These are phyloP conservation scores for Sinotaia quadrata DNA, from an alignment of 2,888 invertebrate species.

Conservation along the genomic window DNA sequence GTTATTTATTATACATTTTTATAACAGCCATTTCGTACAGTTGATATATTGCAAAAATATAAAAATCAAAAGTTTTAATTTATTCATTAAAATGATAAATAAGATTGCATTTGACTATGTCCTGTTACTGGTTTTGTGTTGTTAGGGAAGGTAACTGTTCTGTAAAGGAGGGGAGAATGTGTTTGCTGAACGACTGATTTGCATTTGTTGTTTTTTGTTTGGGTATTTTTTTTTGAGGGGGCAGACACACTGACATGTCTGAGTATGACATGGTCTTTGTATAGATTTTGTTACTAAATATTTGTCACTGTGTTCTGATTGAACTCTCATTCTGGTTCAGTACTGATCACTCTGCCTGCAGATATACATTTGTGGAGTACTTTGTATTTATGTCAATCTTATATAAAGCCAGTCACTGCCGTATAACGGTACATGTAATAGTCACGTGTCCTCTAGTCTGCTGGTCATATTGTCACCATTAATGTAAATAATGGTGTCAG, in stretches of 20 bases:
- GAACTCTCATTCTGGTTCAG: not conserved
- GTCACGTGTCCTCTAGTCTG: conserved; percentile 22
- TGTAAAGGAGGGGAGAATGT: too few relatives aligned
- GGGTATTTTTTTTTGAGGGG: too few relatives aligned
- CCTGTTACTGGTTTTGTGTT: not conserved
- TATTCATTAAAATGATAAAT: conserved; percentile 33
- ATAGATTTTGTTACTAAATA: not conserved
- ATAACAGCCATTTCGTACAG: conserved; percentile 28
- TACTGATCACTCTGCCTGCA: conserved; percentile 7
- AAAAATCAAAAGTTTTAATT: conserved; percentile 34
- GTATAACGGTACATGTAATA: too few relatives aligned
- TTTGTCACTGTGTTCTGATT: conserved; percentile 2
- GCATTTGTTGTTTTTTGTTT: too few relatives aligned
- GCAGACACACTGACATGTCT: too few relatives aligned
- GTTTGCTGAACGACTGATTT: too few relatives aligned
- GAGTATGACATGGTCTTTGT: too few relatives aligned
- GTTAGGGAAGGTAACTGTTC: too few relatives aligned
- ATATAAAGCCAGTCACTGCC: conserved; percentile 16
- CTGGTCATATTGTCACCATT: too few relatives aligned
- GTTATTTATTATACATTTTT: conserved; percentile 32
- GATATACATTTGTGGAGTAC: not conserved
- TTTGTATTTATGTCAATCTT: too few relatives aligned
- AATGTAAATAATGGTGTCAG: too few relatives aligned
- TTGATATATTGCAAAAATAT: conserved; percentile 31
- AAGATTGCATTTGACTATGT: not conserved